A percentile compares a stretch with the other conserved stretches of the same genome.
These are phyloP conservation scores for Aphidoletes aphidimyza DNA, from an alignment of 2,888 invertebrate species.

Conservation along the genomic window DNA sequence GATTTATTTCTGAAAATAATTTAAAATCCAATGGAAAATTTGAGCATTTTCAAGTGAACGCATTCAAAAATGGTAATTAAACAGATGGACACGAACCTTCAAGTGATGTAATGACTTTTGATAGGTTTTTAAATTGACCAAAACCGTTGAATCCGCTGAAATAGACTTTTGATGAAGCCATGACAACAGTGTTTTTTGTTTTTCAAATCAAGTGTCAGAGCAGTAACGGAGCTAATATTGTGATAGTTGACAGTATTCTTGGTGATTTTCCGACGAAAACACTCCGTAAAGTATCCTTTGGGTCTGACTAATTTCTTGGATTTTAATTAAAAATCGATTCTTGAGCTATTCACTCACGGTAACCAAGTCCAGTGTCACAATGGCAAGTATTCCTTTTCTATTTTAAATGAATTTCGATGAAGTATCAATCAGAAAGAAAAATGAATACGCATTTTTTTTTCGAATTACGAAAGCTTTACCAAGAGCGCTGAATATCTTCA, in stretches of 20 bases:
- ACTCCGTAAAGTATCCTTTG: no score
- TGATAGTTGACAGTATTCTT: conserved; percentile 11
- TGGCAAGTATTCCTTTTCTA: background rate
- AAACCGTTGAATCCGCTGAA: conserved; percentile 65
- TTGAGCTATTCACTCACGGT: background rate
- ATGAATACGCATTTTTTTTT: no score
- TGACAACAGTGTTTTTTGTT: background rate
- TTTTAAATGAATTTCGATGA: no score
- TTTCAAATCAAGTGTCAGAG: no score
- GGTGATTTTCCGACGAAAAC: no score
- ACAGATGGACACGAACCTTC: conserved; percentile 55
- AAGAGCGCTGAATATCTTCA: no score
- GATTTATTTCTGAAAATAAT: background rate
- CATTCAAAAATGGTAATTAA: background rate
- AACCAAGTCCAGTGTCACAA: background rate
- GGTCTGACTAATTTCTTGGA: no score
- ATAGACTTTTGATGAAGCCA: conserved; percentile 53
- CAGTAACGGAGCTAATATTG: no score
- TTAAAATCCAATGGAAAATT: background rate
- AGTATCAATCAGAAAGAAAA: no score
- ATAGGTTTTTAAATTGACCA: conserved; percentile 61
- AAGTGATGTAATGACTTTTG: conserved; percentile 57
- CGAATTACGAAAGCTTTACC: no score
- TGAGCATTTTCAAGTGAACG: background rate
- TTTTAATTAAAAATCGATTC: no score